Evolutionary conservation across 2,113 vertebrate species (phyloP).

Genomic region (Nyctibius bracteatus): DNA sequence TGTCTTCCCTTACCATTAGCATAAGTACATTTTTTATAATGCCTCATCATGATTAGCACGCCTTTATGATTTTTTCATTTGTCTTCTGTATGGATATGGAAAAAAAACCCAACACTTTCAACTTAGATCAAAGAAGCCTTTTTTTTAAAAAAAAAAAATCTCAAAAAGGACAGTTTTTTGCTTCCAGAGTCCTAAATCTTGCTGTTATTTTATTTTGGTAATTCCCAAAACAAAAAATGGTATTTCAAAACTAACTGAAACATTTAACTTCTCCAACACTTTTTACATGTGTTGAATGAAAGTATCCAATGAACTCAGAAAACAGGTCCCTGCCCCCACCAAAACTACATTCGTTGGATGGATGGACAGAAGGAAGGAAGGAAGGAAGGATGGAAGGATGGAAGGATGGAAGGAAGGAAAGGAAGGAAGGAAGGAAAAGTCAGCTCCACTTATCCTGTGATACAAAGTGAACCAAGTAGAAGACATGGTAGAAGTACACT

Average conservation of each 20-base stretch:
- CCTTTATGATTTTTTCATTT: background rate
- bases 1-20: background rate
- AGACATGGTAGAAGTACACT: background rate
- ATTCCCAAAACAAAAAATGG: background rate
- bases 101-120: background rate
- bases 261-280: background rate
- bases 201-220: background rate
- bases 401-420: background rate
- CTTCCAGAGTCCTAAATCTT: background rate
- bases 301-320: background rate
- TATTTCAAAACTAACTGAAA: background rate
- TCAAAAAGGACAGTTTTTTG: background rate
- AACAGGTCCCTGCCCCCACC: background rate
- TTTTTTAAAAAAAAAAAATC: background rate
- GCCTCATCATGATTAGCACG: background rate
- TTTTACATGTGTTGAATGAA: background rate
- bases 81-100: background rate
- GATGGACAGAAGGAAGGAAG: background rate
- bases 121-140: background rate
- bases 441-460: background rate
- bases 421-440: background rate
- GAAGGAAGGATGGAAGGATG: background rate
- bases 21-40: background rate
- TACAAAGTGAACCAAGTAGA: background rate
- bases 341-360: background rate